A percentile compares a stretch with the other conserved stretches of the same genome.
Evolutionary conservation across 2,113 vertebrate genomes (phyloP).

Genomic region (Neogale vison): DNA sequence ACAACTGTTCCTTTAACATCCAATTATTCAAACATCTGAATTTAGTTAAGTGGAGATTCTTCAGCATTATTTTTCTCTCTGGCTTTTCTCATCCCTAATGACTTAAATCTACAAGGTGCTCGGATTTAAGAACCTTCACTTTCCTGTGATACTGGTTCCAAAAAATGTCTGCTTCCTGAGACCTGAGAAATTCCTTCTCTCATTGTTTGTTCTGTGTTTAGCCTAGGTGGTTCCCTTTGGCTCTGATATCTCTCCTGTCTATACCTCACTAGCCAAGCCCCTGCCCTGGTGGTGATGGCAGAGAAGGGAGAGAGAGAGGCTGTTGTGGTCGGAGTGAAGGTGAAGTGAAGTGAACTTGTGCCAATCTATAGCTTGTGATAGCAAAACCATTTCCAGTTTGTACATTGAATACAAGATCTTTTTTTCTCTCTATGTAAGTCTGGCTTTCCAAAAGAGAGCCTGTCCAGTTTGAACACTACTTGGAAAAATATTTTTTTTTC

Average conservation of each 20-base stretch:
- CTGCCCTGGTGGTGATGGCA: too few relatives aligned
- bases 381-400: neutral
- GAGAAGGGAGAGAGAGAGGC: neutral
- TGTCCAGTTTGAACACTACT: neutral
- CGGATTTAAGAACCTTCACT: neutral
- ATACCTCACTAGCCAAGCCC: neutral
- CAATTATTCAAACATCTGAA: constrained; percentile 17
- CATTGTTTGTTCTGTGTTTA: neutral
- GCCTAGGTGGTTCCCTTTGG: neutral
- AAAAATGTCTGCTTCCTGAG: neutral
- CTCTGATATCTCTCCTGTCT: neutral
- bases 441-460: neutral
- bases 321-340: neutral
- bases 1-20: neutral
- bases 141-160: neutral
- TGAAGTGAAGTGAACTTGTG: neutral
- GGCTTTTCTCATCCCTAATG: neutral
- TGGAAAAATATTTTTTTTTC: neutral
- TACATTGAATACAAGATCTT: neutral
- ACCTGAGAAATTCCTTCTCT: neutral
- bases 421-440: neutral
- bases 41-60: constrained; percentile 2
- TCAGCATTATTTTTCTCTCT: neutral
- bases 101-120: neutral
- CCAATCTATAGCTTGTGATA: neutral